Evolutionary conservation across 2,888 invertebrate genomes (phyloP).

Genomic region (Abrostola tripartita): DNA sequence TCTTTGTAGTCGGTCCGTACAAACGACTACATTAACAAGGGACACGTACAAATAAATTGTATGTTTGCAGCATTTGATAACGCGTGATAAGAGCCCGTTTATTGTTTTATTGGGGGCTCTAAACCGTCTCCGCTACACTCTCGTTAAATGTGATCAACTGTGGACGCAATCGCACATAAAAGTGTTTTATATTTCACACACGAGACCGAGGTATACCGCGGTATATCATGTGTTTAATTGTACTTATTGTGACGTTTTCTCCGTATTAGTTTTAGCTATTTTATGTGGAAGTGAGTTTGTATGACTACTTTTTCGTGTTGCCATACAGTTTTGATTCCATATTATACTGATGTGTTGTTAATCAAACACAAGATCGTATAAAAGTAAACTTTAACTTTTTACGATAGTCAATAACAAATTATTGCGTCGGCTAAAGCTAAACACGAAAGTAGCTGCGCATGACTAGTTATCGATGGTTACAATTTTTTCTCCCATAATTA

Average conservation of each 20-base stretch:
- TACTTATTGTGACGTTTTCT: constrained; percentile 31
- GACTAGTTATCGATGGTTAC: no score
- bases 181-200: constrained; percentile 60
- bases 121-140: constrained; percentile 61
- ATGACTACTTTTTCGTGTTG: not conserved
- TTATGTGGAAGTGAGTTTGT: not conserved
- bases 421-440: no score
- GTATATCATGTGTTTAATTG: constrained; percentile 48
- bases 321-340: no score
- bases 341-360: no score
- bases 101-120: constrained; percentile 86
- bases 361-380: no score
- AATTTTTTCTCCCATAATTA: no score
- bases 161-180: constrained; percentile 64
- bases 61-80: constrained; percentile 83
- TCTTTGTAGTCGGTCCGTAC: constrained; percentile 71
- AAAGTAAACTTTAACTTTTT: no score
- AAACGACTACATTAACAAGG: constrained; percentile 72
- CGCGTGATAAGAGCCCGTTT: constrained; percentile 81
- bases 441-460: no score
- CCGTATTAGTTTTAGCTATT: not conserved
- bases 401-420: no score
- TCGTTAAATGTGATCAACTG: constrained; percentile 62
- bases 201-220: constrained; percentile 21
- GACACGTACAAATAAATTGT: constrained; percentile 80